Evolutionary conservation across 1,140 invertebrate genomes (phyloP), one percentile per base, ranked within the genome.

Genomic region (Araneus ventricosus): DNA sequence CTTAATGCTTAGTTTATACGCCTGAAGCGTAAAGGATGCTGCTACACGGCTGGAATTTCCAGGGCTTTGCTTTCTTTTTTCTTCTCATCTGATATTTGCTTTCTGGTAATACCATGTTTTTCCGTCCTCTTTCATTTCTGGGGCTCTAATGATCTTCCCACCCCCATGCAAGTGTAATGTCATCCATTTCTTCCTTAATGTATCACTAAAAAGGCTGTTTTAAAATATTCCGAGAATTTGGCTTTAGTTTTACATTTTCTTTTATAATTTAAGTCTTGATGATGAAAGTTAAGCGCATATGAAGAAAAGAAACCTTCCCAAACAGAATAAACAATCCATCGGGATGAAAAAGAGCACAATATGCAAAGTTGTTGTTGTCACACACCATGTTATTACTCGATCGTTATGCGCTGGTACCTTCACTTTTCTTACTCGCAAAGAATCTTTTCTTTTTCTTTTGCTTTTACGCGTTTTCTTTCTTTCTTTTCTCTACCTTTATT

Each of bases 1-100:
- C 59, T 91, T 91, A 91, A 84, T 61, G 89, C 80, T 45, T 84
- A 39, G 39, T 57, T 75, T 89, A 41, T 79, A 52, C 70, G 88
- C 88, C 88, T 79, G 39, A 22, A 89, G 88, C 39, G 10, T 7
- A 45, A 57, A 17, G 14, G 34, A 37, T 37, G 7, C 80, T 37
- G 7, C 41, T 52, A 52, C 39, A 41, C 39, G 80, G 4, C 41
- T 52, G 80, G 45, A 57, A 84, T 84, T 84, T 84, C 39, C 59
- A 41, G 59, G 30, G 41, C 37, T 63, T 17, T 85, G n/a, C 86
- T 86, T 85, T 39, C 45, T 52, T 75, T 85, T 85, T 52, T 30
- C 20, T 86, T 34, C 57, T 27, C 34, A 34, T 75, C 34, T 75
- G 67, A 30, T 75, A 37, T 75, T 75, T 75, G 67, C 67, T 75